Base-by-base conservation (phyloP, 2,797 vertebrate species). In the Gymnodraco acuticeps region DNA sequence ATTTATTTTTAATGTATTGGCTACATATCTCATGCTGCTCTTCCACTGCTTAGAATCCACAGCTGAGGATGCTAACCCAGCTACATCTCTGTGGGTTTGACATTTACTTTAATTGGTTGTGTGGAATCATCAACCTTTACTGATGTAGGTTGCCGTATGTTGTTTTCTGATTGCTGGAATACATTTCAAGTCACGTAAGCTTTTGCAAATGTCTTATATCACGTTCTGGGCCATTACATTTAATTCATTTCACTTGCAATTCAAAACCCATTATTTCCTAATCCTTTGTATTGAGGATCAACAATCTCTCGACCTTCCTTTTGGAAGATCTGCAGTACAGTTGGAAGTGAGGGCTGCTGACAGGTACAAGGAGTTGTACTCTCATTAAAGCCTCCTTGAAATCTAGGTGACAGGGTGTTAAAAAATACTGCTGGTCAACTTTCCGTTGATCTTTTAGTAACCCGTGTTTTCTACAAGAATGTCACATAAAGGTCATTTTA, bases 371-470 rank as follows among this genome's bases (percentile, higher is more conserved):
- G 46, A 67, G 38, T 51, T 75, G 66, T 13, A 10, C 15, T 62
- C 70, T 76, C 56, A 70, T 78, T 64, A 65, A 10, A 48, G 51
- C 66, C 55, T 68, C 75, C 43, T 70, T 79, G 59, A 75, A 61
- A 73, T 53, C 31, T 62, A 16, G 55, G 46, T 55, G 78, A 72
- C 56, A 23, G 38, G 45, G 56, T 42, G 64, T 16, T 70, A 4
- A 10, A n/a, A 74, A 72, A 77, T 60, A 50, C 67, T 48, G 10
- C 70, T 55, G 77, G 76, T 78, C 63, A 82, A 66, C 66, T 60
- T 76, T 58, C 62, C 46, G 56, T 33, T 82, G 64, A 80, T 75
- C 64, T 73, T 63, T 64, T 31, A 23, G n/a, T 15, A 53, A 67
- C 60, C 19, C 1, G 3, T 69, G 77, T 77, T 69, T 78, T 41